Conservation (phyloP, 1,140 invertebrate species). For the Wasmannia auropunctata region DNA sequence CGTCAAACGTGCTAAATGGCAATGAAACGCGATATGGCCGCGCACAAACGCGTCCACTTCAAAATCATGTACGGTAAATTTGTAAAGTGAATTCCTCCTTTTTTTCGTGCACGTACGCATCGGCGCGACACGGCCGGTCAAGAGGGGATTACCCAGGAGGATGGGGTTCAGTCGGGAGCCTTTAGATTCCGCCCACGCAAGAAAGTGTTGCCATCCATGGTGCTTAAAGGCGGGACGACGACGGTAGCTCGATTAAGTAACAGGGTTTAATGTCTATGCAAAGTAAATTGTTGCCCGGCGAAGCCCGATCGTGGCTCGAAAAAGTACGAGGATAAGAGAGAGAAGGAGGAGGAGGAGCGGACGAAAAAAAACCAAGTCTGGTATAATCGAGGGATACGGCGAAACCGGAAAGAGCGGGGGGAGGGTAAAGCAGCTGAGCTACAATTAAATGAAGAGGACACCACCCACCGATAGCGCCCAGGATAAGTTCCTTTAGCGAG, state of each 20-base stretch:
- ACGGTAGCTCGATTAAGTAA: conserved; percentile 72
- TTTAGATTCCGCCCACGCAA: conserved; percentile 53
- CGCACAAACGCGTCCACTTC: conserved; percentile 11
- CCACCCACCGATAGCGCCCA: conserved; percentile 74
- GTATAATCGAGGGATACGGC: conserved; percentile 47
- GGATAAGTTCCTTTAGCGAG: conserved; percentile 79
- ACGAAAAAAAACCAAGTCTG: conserved; percentile 33
- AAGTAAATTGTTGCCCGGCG: conserved; percentile 70
- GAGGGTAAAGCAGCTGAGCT: conserved; percentile 52
- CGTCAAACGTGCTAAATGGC: conserved; percentile 44
- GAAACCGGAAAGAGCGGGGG: conserved; percentile 38
- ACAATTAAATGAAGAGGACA: conserved; percentile 80
- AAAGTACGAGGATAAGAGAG: conserved; percentile 29
- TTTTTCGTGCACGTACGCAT: neutral
- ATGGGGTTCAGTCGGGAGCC: neutral
- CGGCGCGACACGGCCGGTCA: neutral
- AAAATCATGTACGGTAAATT: conserved; percentile 50
- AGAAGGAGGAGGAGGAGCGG: neutral
- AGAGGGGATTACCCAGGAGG: conserved; percentile 6
- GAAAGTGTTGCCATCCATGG: conserved; percentile 52
- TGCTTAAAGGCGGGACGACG: conserved; percentile 41
- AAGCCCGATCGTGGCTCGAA: conserved; percentile 55
- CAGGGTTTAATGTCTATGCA: conserved; percentile 73
- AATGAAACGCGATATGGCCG: conserved; percentile 57
- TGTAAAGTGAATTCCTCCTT: neutral